These are phyloP conservation scores for Poecilia wingei DNA, from an alignment of 2,797 vertebrate genomes.

Conservation along the genomic window DNA sequence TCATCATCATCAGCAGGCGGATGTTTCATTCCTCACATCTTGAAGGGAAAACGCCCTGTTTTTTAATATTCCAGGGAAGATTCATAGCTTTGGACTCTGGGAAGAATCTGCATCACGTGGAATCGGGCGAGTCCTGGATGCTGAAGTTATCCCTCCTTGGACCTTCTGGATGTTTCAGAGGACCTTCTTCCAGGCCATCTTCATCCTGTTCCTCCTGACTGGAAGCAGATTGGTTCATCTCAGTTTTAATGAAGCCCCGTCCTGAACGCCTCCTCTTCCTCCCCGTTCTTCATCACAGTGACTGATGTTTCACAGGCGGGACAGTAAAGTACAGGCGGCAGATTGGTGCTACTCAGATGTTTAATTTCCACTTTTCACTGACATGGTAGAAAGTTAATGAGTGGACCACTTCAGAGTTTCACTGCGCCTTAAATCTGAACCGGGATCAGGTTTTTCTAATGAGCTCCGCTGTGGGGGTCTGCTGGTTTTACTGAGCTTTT, in stretches of 20 bases:
- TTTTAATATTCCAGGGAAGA: neutral
- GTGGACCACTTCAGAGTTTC: constrained; percentile 58
- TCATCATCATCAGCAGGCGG: constrained; percentile 40
- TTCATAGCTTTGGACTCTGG: neutral
- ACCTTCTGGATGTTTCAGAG: neutral
- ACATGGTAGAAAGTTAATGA: constrained; percentile 58
- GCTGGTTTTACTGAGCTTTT: neutral
- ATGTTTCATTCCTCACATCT: neutral
- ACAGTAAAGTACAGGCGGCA: constrained; percentile 16
- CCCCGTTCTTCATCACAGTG: neutral
- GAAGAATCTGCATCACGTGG: neutral
- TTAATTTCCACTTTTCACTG: constrained; percentile 67
- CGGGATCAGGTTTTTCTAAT: constrained; percentile 27
- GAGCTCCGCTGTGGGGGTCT: neutral
- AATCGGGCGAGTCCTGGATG: neutral
- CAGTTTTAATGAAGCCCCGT: neutral
- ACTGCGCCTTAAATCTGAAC: constrained; percentile 32
- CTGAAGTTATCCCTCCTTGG: neutral
- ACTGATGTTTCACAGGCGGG: constrained; percentile 41
- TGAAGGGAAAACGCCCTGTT: constrained; percentile 1
- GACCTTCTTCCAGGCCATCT: neutral
- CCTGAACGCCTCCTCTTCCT: neutral
- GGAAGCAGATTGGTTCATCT: neutral
- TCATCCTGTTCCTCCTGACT: neutral
- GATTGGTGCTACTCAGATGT: constrained; percentile 49